A percentile compares a stretch with the other conserved stretches of the same genome.
phyloP scores from a whole-genome alignment of 2,888 invertebrate species.

The Melanostoma mellinum region DNA sequence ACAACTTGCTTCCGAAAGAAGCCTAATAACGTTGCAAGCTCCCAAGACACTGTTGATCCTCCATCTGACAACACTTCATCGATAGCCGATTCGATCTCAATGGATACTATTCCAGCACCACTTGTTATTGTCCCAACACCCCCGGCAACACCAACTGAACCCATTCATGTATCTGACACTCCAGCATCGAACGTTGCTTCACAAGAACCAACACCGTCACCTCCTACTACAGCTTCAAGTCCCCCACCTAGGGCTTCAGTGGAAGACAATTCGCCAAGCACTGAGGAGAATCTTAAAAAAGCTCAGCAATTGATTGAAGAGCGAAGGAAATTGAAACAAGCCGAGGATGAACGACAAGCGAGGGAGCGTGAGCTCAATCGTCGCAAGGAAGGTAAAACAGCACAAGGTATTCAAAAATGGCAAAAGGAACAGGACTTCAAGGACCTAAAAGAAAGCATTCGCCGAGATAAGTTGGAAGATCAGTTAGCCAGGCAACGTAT shows the following conservation, averaged over 20 bases:
- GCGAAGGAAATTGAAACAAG: slow-evolving; percentile 85
- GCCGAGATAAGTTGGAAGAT: slow-evolving; percentile 90
- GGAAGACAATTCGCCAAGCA: slow-evolving; percentile 9
- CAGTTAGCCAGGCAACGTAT: slow-evolving; percentile 89
- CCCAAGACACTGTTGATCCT: slow-evolving; percentile 29
- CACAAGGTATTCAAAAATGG: slow-evolving; percentile 87
- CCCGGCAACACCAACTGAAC: not conserved
- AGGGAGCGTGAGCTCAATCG: slow-evolving; percentile 87
- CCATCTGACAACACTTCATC: slow-evolving; percentile 39
- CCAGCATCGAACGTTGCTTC: not conserved
- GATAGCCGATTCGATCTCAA: slow-evolving; percentile 39
- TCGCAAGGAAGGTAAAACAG: slow-evolving; percentile 88
- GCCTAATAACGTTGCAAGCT: slow-evolving; percentile 8
- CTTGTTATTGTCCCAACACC: slow-evolving; percentile 28
- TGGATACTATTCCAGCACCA: slow-evolving; percentile 34
- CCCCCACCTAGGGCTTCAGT: not conserved
- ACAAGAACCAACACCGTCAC: not conserved
- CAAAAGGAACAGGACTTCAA: slow-evolving; percentile 89
- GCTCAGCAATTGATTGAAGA: slow-evolving; percentile 88
- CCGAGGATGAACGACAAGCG: slow-evolving; percentile 87
- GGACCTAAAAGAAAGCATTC: slow-evolving; percentile 84
- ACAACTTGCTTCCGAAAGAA: slow-evolving; percentile 29
- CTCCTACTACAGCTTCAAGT: slow-evolving; percentile 5
- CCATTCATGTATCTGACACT: not conserved
- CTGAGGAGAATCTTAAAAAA: slow-evolving; percentile 81